Evolutionary conservation across 1,140 invertebrate genomes (phyloP), one percentile per base, ranked within the genome.

Genomic region (Lasaia peninsularis): DNA sequence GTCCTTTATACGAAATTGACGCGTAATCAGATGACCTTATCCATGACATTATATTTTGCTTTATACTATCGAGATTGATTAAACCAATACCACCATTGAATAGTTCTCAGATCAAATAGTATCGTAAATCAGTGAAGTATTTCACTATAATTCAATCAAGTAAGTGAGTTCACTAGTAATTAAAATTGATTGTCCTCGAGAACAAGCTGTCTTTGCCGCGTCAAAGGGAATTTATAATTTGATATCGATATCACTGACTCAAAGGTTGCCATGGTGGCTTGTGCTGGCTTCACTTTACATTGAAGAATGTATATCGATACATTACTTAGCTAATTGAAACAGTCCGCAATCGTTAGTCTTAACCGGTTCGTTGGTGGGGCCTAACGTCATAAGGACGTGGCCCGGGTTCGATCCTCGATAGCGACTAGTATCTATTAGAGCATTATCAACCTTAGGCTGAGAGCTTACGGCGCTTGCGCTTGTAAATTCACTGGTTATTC

Each of bases 141-240:
- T 44, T 44, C 37, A 9, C 37, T 44, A 20, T 44, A 44, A 44
- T 44, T 44, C 14, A 20, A 44, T 44, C 37, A 44, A 44, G 9
- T 60, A 44, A 44, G 16, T 60, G 37, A 18, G 16, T 44, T 44
- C 37, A 44, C 37, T 44, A 16, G 14, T 71, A 68, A 71, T 71
- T 71, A 71, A 69, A 71, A 66, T 69, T 69, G 64, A 69, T 71
- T 66, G 69, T 71, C 60, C 37, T 58, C 63, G 61, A 48, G 21
- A 58, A 52, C 50, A 49, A 59, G 49, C 56, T 60, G 57, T 68
- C 69, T 66, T 66, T 33, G 34, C 59, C 60, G 56, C 59, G 66
- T 72, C 66, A 72, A 69, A 72, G 63, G 44, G 58, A 37, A 34
- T 58, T 61, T 40, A 60, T 63, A 64, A 65, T 65, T 71, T 71